phyloP scores from a whole-genome alignment of 2,113 vertebrate species.

The Isichthys henryi region DNA sequence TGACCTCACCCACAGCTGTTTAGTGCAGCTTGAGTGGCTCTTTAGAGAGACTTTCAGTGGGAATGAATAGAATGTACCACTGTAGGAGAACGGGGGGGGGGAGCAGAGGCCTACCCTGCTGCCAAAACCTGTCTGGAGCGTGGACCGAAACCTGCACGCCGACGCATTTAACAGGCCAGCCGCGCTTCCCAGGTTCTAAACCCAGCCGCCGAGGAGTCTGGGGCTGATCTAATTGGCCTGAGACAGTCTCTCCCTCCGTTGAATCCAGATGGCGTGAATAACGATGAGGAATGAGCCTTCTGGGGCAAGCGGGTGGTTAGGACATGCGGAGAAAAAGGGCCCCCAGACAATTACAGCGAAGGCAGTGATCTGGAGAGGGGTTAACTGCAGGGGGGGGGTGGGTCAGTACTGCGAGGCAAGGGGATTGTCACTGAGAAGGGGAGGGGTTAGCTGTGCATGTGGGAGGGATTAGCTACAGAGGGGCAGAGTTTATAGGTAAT shows the following conservation, averaged over 20 bases:
- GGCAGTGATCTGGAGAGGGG: conserved; percentile 65
- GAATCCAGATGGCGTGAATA: conserved; percentile 87
- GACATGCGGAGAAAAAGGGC: conserved; percentile 86
- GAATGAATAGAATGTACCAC: conserved; percentile 65
- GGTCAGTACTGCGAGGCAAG: background rate
- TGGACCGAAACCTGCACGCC: background rate
- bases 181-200: background rate
- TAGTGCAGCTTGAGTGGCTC: conserved; percentile 99
- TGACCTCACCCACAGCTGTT: conserved; percentile 99
- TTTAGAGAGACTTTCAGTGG: conserved; percentile 80
- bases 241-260: conserved; percentile 58
- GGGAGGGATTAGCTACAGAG: background rate
- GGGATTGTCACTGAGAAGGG: background rate
- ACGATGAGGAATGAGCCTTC: conserved; percentile 73
- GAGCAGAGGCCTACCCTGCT: conserved; percentile 17
- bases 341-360: conserved; percentile 64
- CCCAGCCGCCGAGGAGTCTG: background rate
- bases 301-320: conserved; percentile 66
- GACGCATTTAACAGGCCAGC: background rate
- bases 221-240: conserved; percentile 35
- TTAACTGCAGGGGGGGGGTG: conserved; percentile 34
- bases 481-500: background rate
- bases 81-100: conserved; percentile 57
- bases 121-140: background rate
- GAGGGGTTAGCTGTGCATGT: background rate